phyloP scores from a whole-genome alignment of 2,113 vertebrate genomes.

The Dipodomys ordii region DNA sequence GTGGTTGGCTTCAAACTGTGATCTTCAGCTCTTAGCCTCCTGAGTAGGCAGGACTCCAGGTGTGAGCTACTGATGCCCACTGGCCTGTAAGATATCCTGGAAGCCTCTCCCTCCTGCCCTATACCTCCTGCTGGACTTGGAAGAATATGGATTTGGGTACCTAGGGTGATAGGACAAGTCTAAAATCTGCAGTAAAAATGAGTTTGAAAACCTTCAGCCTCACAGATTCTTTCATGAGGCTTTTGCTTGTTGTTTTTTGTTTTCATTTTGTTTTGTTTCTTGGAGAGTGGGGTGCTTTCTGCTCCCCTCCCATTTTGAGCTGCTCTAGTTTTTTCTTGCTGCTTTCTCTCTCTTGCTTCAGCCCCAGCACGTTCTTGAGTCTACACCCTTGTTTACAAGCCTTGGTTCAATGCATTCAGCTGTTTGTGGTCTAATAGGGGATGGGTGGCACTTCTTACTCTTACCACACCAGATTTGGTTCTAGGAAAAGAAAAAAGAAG shows the following conservation, averaged over 20 bases:
- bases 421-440: slow-evolving; percentile 75
- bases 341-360: background rate
- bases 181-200: background rate
- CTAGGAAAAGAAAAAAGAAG: slow-evolving; percentile 42
- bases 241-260: background rate
- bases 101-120: rapidly evolving
- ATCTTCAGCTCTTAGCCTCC: no score
- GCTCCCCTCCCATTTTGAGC: background rate
- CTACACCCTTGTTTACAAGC: slow-evolving; percentile 82
- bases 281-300: background rate
- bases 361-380: background rate
- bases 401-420: background rate
- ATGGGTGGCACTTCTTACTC: slow-evolving; percentile 79
- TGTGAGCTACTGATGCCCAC: no score
- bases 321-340: background rate
- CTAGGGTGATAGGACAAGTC: background rate
- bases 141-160: no score
- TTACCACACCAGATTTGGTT: slow-evolving; percentile 63
- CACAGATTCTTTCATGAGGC: background rate
- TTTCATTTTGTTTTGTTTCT: background rate
- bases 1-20: no score
- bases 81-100: background rate
- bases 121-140: background rate
- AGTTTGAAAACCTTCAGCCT: background rate
- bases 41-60: no score